Evolutionary conservation across 2,797 vertebrate genomes (phyloP), one percentile per base, ranked within the genome.

Genomic region (Nannoperca obscura): DNA sequence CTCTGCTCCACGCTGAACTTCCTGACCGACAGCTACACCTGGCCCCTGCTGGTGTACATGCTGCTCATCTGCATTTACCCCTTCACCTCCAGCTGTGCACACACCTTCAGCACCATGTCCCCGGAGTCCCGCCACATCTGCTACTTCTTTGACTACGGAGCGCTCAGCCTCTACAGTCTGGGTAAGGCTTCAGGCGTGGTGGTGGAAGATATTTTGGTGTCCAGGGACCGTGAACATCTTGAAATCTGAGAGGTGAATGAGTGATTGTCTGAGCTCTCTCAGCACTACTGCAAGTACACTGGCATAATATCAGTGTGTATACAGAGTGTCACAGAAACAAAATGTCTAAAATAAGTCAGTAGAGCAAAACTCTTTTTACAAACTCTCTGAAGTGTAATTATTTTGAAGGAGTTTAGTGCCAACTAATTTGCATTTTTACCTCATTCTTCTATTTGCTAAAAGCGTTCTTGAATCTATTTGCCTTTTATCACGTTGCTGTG

Each of bases 101-200:
- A 97, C 92, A 96, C 94, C 89, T 97, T 97, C 94, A 97, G 96
- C 93, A 94, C 95, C 86, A 96, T 97, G 96, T 97, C 96, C 0
- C 77, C 94, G 0, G 92, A 94, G 68, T 94, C 94, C 0, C 92
- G 95, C 1, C 96, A 97, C 92, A 95, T 97, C 93, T 96, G 96
- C 91, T 96, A 95, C 91, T 97, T 96, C 93, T 95, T 96, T 7
- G 96, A 96, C 89, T 97, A 96, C 7, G 96, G 94, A 13, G 96
- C 96, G 0, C 94, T 96, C 70, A 96, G 95, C 90, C 95, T 96
- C 77, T 96, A 96, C 94, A 96, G 95, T 82, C 86, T 96, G 44
- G 95, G 95, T 96, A 88, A 9, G 86, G 57, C 32, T 12, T 40
- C 42, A 27, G 32, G 30, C 34, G 52, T 15, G 3, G 4, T 19